Evolutionary conservation across 1,140 invertebrate species (phyloP), one percentile per base, ranked within the genome.

Genomic region (Dinoponera quadriceps): DNA sequence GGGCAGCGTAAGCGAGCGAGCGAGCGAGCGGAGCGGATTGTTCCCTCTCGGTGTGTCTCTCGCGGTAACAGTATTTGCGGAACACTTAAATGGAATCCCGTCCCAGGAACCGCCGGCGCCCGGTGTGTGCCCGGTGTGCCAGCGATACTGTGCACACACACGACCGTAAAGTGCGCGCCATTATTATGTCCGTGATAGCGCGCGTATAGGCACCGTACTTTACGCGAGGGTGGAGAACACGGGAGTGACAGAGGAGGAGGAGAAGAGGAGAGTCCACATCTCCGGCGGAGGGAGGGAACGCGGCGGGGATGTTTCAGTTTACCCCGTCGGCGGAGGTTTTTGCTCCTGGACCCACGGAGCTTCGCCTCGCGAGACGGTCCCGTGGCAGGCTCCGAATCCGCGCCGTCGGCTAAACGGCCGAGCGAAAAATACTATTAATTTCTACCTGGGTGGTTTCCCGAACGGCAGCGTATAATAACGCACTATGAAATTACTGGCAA

Each of bases 51-150:
- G 55, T 57, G 59, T 77, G 62, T 77, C 74, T 65, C 74, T 85
- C 78, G 85, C 59, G 68, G 86, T 89, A 90, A 89, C 84, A 84
- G 86, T 90, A 90, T 90, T 90, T 90, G 85, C 89, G 62, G 83
- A 90, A 88, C 89, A 90, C 89, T 90, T 88, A 83, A 88, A 89
- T 81, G 62, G 85, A 84, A 85, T 86, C 82, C 77, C 82, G 77
- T 82, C 72, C 25, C 66, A 49, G 82, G 44, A 78, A 63, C 38
- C 80, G 63, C 44, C n/a, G 59, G 44, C 71, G 29, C 62, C 54
- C 44, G 44, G 57, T 48, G 68, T 29, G 63, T n/a, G 54, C 55
- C 63, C 55, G 57, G 51, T 68, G 48, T 38, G 48, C 69, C 55
- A 82, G 66, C 77, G 78, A 88, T 88, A 88, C 86, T 85, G 25